A percentile compares a stretch with the other conserved stretches of the same genome.
These are phyloP conservation scores for Drosophila persimilis DNA, from an alignment of 1,140 invertebrate genomes.

Conservation along the genomic window DNA sequence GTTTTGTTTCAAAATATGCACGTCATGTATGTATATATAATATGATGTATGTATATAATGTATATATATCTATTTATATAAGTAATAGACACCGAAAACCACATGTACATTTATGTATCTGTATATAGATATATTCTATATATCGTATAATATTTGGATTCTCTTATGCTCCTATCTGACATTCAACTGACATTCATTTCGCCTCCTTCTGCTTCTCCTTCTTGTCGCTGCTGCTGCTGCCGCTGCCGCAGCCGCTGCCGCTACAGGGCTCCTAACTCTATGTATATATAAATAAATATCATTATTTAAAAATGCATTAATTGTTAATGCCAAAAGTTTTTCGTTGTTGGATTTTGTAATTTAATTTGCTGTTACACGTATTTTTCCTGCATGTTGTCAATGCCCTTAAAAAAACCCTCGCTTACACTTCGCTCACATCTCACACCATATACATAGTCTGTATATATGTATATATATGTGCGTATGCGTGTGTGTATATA, in stretches of 20 bases:
- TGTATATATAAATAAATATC: slow-evolving; percentile 71
- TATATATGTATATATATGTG: slow-evolving; percentile 26
- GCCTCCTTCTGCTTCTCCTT: slow-evolving; percentile 1
- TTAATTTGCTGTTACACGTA: slow-evolving; percentile 74
- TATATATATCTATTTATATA: slow-evolving; percentile 66
- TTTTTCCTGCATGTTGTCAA: slow-evolving; percentile 72
- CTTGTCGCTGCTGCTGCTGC: slow-evolving; percentile 4
- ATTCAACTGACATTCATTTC: not conserved
- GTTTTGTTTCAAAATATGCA: slow-evolving; percentile 67
- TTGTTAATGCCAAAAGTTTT: slow-evolving; percentile 77
- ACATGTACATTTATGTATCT: slow-evolving; percentile 73
- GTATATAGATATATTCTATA: slow-evolving; percentile 65
- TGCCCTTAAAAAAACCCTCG: slow-evolving; percentile 52
- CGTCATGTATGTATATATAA: slow-evolving; percentile 60
- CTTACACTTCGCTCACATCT: not conserved
- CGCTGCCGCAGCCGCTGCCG: slow-evolving; percentile 15
- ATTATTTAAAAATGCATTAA: slow-evolving; percentile 80
- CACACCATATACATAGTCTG: slow-evolving; percentile 42
- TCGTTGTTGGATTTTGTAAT: slow-evolving; percentile 82
- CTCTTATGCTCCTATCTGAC: slow-evolving; percentile 12
- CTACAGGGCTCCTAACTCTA: slow-evolving; percentile 44
- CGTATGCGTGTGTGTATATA: slow-evolving; percentile 31
- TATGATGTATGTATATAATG: slow-evolving; percentile 53
- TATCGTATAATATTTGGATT: slow-evolving; percentile 52
- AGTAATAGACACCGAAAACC: slow-evolving; percentile 78